Percentiles rank a stretch among this genome's conserved stretches.
phyloP scores from a whole-genome alignment of 2,888 invertebrate species.

The Tortrix viridana region DNA sequence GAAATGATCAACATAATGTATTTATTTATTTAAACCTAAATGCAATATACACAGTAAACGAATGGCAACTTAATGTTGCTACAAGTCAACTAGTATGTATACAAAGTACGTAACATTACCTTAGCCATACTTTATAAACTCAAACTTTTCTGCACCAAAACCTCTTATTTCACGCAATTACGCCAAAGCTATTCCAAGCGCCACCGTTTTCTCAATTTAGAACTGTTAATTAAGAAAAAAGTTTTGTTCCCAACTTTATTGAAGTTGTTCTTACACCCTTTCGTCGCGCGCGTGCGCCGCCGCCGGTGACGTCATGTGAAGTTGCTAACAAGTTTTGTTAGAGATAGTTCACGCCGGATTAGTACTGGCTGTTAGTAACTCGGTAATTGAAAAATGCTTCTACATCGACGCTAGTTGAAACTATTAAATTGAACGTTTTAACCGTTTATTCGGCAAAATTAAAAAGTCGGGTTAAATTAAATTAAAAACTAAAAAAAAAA shows the following conservation, averaged over 20 bases:
- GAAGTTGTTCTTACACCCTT: conserved; percentile 6
- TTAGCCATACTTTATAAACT: background rate
- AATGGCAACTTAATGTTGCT: too few relatives aligned
- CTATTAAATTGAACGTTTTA: too few relatives aligned
- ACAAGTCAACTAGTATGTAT: too few relatives aligned
- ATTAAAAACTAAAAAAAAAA: too few relatives aligned
- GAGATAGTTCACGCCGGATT: background rate
- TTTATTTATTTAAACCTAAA: too few relatives aligned
- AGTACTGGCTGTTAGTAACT: background rate
- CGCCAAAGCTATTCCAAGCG: conserved; percentile 1
- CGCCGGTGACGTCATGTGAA: background rate
- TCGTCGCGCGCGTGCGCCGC: background rate
- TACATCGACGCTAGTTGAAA: background rate
- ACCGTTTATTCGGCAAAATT: too few relatives aligned
- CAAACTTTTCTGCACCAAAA: background rate
- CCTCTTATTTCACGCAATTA: conserved; percentile 10
- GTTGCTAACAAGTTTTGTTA: conserved; percentile 12
- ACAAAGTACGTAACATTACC: background rate
- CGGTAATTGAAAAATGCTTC: background rate
- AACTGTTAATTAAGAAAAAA: conserved; percentile 33
- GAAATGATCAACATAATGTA: too few relatives aligned
- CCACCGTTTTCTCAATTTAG: conserved; percentile 12
- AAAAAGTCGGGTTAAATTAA: too few relatives aligned
- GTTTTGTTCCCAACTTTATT: conserved; percentile 6
- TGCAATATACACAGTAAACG: too few relatives aligned